These are phyloP conservation scores for Psilopsiagon aurifrons DNA, from an alignment of 2,113 vertebrate species.

Conservation along the genomic window DNA sequence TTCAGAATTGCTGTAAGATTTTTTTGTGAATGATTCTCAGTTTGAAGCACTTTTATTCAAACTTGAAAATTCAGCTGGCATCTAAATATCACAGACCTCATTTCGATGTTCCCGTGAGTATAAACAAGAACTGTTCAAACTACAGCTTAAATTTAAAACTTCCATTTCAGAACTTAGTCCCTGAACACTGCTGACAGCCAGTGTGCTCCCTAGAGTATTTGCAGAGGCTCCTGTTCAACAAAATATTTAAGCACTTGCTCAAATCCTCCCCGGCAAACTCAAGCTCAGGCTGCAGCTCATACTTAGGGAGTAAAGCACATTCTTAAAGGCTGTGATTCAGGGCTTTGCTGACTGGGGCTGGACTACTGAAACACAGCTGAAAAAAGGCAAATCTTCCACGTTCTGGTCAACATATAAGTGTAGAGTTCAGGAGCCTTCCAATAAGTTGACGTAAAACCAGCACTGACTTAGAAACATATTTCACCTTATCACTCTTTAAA, in stretches of 20 bases:
- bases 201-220: background rate
- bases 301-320: background rate
- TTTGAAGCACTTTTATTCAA: background rate
- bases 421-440: background rate
- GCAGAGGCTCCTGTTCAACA: background rate
- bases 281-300: background rate
- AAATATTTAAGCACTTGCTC: background rate
- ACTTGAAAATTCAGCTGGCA: background rate
- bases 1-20: background rate
- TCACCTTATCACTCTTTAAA: background rate
- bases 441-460: background rate
- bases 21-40: background rate
- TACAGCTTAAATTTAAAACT: background rate
- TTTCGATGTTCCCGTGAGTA: background rate
- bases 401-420: background rate
- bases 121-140: background rate
- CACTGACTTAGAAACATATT: background rate
- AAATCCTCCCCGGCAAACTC: background rate
- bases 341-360: background rate
- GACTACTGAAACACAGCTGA: background rate
- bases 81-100: background rate
- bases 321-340: background rate
- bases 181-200: background rate
- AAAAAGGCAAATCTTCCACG: background rate
- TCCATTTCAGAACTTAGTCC: background rate